Base-by-base conservation (phyloP, 2,797 vertebrate genomes). In the Lithobates pipiens region DNA sequence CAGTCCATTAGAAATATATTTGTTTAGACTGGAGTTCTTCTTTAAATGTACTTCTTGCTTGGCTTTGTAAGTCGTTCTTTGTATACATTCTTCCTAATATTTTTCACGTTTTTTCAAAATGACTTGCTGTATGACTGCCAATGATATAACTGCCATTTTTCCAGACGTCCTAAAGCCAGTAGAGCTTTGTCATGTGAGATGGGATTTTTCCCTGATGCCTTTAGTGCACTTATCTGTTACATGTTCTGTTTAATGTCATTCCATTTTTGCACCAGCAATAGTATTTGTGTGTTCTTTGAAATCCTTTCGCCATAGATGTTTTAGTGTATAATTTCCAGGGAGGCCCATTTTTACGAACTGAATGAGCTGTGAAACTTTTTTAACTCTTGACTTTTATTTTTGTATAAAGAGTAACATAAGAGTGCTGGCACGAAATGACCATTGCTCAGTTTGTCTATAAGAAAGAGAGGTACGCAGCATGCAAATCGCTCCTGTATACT, bases 201-300 rank as follows among this genome's bases (percentile, higher is more conserved):
- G 50, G 68, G 46, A 39, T 69, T 34, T 5, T 69, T 46, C 50
- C 25, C 36, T 71, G 73, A 82, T 72, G 79, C 73, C 85, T 77
- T 39, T 86, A 77, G 73, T 71, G 79, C 73, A 81, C 57, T 85
- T 85, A 76, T 44, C 73, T 82, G 85, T 82, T 78, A 67, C 16
- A 25, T 77, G 80, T 86, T 57, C 3, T 63, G 63, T 79, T 18
- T 39, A 39, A 9, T 57, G 39, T 79, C 83, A 85, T 65, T 80
- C 16, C n/a, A 57, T 73, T 83, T 83, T 57, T 68, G 67, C 79
- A 78, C 75, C 80, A 86, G 76, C 80, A 83, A 74, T 86, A 82
- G 42, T 82, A 65, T 46, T 18, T 83, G 36, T 29, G 21, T 72
- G 34, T 77, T 27, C 21, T 77, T 7, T 72, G 15, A 25, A 27